phyloP scores from a whole-genome alignment of 2,113 vertebrate species.

The Euleptes europaea region DNA sequence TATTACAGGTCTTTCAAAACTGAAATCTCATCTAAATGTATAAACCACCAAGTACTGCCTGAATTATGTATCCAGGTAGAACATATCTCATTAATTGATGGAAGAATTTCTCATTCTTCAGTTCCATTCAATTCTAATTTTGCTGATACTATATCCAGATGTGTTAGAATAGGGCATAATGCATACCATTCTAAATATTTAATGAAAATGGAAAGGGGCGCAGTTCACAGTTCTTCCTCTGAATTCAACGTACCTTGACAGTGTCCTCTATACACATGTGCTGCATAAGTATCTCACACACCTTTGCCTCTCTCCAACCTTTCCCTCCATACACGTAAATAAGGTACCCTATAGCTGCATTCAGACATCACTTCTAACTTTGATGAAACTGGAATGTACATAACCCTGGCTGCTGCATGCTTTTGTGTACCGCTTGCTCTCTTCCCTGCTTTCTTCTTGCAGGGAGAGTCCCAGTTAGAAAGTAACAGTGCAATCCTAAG shows the following conservation, averaged over 20 bases:
- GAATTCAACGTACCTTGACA: background rate
- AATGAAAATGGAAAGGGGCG: background rate
- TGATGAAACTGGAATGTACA: no score
- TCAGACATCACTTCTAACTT: no score
- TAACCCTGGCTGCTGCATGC: no score
- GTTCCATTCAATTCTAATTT: background rate
- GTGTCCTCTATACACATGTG: background rate
- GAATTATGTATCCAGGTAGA: background rate
- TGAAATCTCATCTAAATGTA: no score
- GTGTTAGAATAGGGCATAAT: background rate
- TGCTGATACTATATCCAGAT: background rate
- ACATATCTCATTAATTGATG: background rate
- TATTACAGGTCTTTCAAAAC: background rate
- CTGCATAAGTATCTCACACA: background rate
- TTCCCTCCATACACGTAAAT: no score
- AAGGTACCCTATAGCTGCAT: no score
- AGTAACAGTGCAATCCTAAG: no score
- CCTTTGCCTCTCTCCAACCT: background rate
- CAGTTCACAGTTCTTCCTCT: background rate
- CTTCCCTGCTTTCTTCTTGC: no score
- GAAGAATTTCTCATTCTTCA: background rate
- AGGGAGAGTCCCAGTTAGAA: no score
- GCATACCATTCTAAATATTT: background rate
- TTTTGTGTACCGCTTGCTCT: no score
- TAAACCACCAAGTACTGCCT: no score